Evolutionary conservation across 2,113 vertebrate species (phyloP).

Genomic region (Oreamnos americanus): DNA sequence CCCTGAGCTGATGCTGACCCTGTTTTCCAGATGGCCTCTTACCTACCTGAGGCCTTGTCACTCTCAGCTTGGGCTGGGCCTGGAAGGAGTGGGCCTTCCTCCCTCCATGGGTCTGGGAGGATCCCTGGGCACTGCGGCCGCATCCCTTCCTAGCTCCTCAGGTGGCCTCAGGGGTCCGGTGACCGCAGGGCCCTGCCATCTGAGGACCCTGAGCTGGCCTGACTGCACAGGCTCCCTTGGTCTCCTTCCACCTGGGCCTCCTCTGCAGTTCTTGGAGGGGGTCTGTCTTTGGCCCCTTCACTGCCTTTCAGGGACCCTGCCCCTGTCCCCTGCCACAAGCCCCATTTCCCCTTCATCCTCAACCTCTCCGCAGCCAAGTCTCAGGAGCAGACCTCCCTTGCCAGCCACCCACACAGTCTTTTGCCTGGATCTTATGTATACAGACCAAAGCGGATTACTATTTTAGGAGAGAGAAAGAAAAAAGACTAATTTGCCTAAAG

Average conservation of each 20-base stretch:
- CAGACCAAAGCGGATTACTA: constrained; percentile 28
- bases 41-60: not conserved
- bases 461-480: not conserved
- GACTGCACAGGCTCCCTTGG: not conserved
- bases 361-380: not conserved
- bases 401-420: not conserved
- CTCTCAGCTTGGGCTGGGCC: not conserved
- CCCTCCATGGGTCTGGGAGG: not conserved
- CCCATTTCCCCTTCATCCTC: not conserved
- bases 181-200: not conserved
- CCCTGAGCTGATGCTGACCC: not conserved
- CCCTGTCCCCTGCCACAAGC: not conserved
- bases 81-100: not conserved
- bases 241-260: not conserved
- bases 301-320: not conserved
- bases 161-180: not conserved
- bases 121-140: not conserved
- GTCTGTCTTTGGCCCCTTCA: not conserved
- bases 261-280: not conserved
- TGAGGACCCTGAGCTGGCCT: not conserved
- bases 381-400: not conserved
- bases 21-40: not conserved
- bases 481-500: constrained; percentile 48
- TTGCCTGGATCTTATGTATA: not conserved
- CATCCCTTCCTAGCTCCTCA: not conserved